Percentiles rank a stretch among this genome's conserved stretches.
phyloP scores from a whole-genome alignment of 2,888 invertebrate species.

The Sminthurinus aureus region DNA sequence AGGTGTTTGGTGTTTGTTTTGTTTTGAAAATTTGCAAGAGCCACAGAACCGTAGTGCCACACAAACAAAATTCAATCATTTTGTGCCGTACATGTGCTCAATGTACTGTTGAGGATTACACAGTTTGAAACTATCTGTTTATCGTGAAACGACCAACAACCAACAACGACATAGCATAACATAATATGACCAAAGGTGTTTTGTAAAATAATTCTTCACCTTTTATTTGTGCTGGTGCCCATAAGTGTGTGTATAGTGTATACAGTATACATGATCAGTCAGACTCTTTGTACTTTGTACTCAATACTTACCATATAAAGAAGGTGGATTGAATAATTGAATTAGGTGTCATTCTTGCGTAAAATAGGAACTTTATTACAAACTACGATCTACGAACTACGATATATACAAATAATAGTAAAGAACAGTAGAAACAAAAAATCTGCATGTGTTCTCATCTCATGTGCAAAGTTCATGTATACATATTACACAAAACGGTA shows the following conservation, averaged over 20 bases:
- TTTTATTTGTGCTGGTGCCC: no score
- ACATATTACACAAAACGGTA: neutral
- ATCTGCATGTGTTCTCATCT: no score
- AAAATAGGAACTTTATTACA: slow-evolving; percentile 12
- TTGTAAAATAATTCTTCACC: neutral
- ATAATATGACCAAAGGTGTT: neutral
- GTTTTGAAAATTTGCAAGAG: neutral
- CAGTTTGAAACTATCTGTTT: no score
- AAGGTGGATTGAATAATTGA: slow-evolving; percentile 3
- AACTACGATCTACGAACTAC: neutral
- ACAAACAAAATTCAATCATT: no score
- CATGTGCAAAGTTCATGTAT: neutral
- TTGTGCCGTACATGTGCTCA: no score
- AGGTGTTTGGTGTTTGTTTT: neutral
- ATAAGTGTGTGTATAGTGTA: no score
- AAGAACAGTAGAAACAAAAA: no score
- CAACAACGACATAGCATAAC: no score
- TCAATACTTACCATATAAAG: neutral
- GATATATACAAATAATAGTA: neutral
- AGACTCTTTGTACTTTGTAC: neutral
- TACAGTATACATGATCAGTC: no score
- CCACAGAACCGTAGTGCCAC: neutral
- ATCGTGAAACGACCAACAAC: neutral
- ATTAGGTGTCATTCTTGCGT: slow-evolving; percentile 21
- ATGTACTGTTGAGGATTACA: neutral